Percentiles rank a stretch among this genome's conserved stretches.
Conservation (phyloP, 2,888 invertebrate species). For the Thelaira solivaga region DNA sequence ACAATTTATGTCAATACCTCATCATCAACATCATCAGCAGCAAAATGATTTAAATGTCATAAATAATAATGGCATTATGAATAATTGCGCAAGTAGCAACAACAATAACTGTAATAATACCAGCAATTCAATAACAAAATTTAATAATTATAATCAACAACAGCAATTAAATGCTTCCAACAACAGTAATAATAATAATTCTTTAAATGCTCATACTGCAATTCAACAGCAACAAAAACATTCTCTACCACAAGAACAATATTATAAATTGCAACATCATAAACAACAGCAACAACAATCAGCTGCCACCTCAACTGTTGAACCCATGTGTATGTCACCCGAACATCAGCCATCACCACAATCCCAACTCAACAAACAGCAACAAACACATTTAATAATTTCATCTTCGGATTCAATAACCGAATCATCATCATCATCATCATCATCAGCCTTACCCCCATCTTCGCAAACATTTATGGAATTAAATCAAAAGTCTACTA, state of each 20-base stretch:
- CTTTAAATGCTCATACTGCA: conserved; percentile 61
- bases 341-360: conserved; percentile 69
- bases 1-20: conserved; percentile 57
- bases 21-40: conserved; percentile 58
- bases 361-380: conserved; percentile 41
- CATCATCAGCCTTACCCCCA: conserved; percentile 68
- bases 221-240: conserved; percentile 61
- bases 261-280: conserved; percentile 55
- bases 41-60: conserved; percentile 70
- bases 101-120: conserved; percentile 43
- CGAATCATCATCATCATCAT: conserved; percentile 65
- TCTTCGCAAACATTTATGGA: conserved; percentile 76
- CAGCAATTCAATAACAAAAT: conserved; percentile 54
- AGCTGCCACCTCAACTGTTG: conserved; percentile 66
- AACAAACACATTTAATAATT: conserved; percentile 64
- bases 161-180: conserved; percentile 65
- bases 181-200: conserved; percentile 63
- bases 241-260: conserved; percentile 60
- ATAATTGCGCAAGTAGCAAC: conserved; percentile 55
- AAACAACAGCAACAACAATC: conserved; percentile 67
- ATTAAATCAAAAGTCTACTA: conserved; percentile 71
- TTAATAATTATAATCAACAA: conserved; percentile 62
- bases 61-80: conserved; percentile 69
- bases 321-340: conserved; percentile 75
- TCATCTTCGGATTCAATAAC: conserved; percentile 65